Conservation (phyloP, 2,888 invertebrate species). For the Abscondita cerata region DNA sequence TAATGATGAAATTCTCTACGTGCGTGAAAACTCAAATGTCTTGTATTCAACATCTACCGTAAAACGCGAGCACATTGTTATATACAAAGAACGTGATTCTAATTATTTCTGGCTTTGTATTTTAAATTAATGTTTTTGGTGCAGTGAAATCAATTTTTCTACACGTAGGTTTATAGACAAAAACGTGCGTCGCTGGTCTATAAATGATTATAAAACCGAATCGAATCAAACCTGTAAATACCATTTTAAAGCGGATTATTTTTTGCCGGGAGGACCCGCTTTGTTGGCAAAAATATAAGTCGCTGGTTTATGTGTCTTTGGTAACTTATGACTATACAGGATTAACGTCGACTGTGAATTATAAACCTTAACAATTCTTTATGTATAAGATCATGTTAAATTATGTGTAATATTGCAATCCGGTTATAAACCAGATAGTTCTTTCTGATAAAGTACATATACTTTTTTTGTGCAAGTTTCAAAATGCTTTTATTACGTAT, state of each 20-base stretch:
- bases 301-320: slow-evolving; percentile 31
- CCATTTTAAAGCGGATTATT: no score
- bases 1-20: slow-evolving; percentile 3
- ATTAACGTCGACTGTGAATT: slow-evolving; percentile 52
- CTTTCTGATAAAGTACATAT: no score
- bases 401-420: slow-evolving; percentile 31
- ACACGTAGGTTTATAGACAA: not conserved
- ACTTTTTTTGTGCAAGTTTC: no score
- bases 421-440: no score
- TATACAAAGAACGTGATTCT: slow-evolving; percentile 5
- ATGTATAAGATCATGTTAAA: slow-evolving; percentile 54
- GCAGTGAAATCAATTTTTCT: not conserved
- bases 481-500: no score
- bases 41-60: not conserved
- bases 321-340: slow-evolving; percentile 50
- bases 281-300: slow-evolving; percentile 43
- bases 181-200: no score
- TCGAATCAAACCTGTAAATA: no score
- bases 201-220: no score
- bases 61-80: slow-evolving; percentile 3
- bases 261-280: no score
- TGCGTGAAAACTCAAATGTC: not conserved
- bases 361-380: slow-evolving; percentile 49
- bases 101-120: slow-evolving; percentile 2
- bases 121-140: not conserved